Percentiles rank a stretch among this genome's conserved stretches.
Conservation (phyloP, 2,888 invertebrate genomes). For the Leptothorax acervorum region DNA sequence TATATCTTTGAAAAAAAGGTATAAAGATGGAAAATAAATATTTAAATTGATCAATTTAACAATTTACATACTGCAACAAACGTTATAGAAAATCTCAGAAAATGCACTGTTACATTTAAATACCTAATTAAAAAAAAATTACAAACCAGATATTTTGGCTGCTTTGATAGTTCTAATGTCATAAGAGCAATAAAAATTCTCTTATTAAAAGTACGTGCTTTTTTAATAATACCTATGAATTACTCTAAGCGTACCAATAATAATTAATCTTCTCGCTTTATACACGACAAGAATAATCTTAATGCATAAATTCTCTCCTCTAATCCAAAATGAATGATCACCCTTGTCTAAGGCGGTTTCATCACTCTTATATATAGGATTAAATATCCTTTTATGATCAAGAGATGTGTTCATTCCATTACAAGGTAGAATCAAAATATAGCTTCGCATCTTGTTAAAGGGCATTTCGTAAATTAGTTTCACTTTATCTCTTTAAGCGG, state of each 20-base stretch:
- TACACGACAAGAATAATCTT: neutral
- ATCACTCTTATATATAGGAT: neutral
- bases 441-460: neutral
- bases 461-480: slow-evolving; percentile 21
- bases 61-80: neutral
- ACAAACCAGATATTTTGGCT: neutral
- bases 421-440: neutral
- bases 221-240: neutral
- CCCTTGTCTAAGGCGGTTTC: neutral
- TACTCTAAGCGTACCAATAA: neutral
- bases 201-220: neutral
- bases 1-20: neutral
- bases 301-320: neutral
- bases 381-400: slow-evolving; percentile 11
- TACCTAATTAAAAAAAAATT: neutral
- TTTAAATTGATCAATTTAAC: neutral
- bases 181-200: neutral
- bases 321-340: slow-evolving; percentile 15
- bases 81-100: neutral
- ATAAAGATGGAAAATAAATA: neutral
- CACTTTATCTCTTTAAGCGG: neutral
- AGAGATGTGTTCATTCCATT: neutral
- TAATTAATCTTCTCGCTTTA: neutral
- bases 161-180: neutral
- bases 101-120: neutral